These are phyloP conservation scores for Peromyscus melanophrys DNA, from an alignment of 2,797 vertebrate genomes.

Conservation along the genomic window DNA sequence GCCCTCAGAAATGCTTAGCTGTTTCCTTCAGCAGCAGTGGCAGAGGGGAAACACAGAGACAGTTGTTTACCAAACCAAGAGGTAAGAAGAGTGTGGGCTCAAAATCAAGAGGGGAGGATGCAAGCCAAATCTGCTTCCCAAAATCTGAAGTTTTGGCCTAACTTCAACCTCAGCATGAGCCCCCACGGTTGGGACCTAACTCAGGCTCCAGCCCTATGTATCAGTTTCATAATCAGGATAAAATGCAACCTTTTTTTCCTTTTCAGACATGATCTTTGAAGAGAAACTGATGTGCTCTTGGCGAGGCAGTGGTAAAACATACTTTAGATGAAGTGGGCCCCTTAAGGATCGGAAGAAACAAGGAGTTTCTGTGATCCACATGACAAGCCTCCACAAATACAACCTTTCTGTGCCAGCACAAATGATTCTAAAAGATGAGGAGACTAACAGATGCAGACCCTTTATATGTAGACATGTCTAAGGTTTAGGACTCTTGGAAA, in stretches of 20 bases:
- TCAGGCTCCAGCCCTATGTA: background rate
- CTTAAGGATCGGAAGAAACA: background rate
- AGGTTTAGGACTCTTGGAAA: background rate
- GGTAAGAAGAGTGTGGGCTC: background rate
- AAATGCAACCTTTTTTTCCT: background rate
- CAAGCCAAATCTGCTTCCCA: background rate
- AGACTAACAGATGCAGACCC: slow-evolving; percentile 43
- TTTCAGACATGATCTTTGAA: background rate
- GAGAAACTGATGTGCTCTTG: background rate
- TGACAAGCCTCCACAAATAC: background rate
- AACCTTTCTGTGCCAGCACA: slow-evolving; percentile 13
- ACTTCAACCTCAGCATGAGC: background rate
- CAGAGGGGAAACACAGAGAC: slow-evolving; percentile 43
- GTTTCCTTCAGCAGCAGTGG: slow-evolving; percentile 6
- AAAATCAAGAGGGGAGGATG: background rate
- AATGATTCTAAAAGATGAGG: slow-evolving; percentile 1
- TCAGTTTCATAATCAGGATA: background rate
- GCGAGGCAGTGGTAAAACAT: background rate
- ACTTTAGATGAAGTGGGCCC: background rate
- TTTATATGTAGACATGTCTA: background rate
- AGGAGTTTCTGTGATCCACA: slow-evolving; percentile 28
- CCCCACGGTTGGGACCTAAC: background rate
- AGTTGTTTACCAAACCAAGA: slow-evolving; percentile 38
- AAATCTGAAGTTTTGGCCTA: background rate
- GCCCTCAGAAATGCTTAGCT: slow-evolving; percentile 55